A percentile compares a stretch with the other conserved stretches of the same genome.
phyloP scores from a whole-genome alignment of 2,113 vertebrate genomes.

The Numenius arquata region DNA sequence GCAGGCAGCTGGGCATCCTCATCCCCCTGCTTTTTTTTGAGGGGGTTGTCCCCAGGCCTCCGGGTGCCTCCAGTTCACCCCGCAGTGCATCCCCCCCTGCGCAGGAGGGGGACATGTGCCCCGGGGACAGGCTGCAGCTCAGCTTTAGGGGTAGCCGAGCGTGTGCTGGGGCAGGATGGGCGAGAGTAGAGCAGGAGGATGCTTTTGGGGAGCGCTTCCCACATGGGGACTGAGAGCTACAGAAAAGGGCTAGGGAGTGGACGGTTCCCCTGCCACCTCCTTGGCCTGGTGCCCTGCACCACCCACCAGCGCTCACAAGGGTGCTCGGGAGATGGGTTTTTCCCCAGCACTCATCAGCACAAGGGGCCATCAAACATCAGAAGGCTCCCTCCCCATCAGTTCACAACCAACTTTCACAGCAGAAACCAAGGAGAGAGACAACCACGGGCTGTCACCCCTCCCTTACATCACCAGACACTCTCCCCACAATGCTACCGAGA shows the following conservation, averaged over 20 bases:
- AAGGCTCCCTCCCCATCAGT: not conserved
- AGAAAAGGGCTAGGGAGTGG: not conserved
- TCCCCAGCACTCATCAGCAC: not conserved
- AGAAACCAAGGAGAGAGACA: not conserved
- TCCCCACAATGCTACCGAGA: not conserved
- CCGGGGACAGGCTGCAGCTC: not conserved
- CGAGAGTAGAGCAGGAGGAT: not conserved
- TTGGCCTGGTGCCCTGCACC: not conserved
- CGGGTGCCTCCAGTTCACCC: not conserved
- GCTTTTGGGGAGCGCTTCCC: not conserved
- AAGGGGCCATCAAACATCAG: not conserved
- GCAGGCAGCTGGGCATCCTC: not conserved
- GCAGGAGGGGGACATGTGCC: not conserved
- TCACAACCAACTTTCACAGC: not conserved
- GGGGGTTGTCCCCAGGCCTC: not conserved
- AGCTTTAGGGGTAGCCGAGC: not conserved
- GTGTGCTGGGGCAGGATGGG: not conserved
- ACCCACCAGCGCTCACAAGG: not conserved
- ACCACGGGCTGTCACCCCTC: not conserved
- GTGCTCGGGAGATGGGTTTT: not conserved
- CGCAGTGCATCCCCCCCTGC: fast-evolving
- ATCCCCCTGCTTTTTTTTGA: too few species aligned
- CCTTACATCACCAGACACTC: fast-evolving
- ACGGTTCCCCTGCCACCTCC: fast-evolving
- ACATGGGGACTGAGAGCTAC: not conserved